These are phyloP conservation scores for Heptranchias perlo DNA, from an alignment of 2,113 vertebrate species.

Conservation along the genomic window DNA sequence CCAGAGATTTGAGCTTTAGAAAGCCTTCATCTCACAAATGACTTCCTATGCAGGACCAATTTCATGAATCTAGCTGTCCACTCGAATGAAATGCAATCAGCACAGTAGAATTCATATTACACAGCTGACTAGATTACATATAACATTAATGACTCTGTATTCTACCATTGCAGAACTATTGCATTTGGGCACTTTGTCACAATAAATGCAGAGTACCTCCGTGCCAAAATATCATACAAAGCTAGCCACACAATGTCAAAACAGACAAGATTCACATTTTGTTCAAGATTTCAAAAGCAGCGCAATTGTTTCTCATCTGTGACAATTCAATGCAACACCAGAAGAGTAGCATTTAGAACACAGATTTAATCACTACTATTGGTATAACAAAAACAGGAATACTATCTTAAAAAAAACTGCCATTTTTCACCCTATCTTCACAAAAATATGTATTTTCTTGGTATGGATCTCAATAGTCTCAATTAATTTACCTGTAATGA, in stretches of 20 bases:
- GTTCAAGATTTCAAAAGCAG: not conserved
- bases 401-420: not conserved
- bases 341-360: not conserved
- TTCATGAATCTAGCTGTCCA: not conserved
- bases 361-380: not conserved
- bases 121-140: not conserved
- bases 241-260: not conserved
- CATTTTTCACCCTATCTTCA: not conserved
- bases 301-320: not conserved
- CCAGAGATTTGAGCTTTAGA: not conserved
- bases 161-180: not conserved
- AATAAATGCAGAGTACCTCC: not conserved
- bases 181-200: not conserved
- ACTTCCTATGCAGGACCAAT: not conserved
- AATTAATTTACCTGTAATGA: not conserved
- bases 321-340: not conserved
- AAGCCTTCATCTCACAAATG: not conserved
- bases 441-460: not conserved
- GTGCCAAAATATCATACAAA: not conserved
- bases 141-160: not conserved
- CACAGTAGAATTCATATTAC: not conserved
- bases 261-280: not conserved
- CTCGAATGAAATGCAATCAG: not conserved
- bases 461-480: not conserved
- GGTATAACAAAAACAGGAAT: not conserved